Evolutionary conservation across 2,797 vertebrate genomes (phyloP).

Genomic region (Chiloscyllium punctatum): DNA sequence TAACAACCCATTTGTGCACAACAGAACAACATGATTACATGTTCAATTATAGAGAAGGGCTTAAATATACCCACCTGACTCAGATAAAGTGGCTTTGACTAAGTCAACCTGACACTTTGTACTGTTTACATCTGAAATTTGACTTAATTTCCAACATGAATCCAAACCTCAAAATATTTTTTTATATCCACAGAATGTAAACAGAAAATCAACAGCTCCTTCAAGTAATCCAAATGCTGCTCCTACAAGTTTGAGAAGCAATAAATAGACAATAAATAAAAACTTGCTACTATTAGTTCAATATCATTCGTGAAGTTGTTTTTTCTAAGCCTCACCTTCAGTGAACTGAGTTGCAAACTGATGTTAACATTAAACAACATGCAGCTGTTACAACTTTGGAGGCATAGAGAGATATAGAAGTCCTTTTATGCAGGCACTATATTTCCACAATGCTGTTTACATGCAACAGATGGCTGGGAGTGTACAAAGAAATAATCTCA

Average conservation of each 20-base stretch:
- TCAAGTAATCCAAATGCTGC: background rate
- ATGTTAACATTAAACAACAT: background rate
- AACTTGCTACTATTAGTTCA: background rate
- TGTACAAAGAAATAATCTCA: background rate
- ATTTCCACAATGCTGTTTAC: background rate
- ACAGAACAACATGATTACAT: background rate
- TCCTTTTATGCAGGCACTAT: background rate
- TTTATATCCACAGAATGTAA: background rate
- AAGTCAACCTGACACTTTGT: background rate
- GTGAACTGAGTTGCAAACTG: background rate
- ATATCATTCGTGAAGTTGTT: background rate
- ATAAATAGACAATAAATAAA: background rate
- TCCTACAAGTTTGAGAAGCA: background rate
- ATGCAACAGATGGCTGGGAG: background rate
- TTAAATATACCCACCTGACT: background rate
- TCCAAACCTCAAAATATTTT: background rate
- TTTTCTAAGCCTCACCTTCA: background rate
- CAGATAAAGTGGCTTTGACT: background rate
- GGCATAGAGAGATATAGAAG: background rate
- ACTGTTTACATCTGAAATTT: background rate
- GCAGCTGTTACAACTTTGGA: background rate
- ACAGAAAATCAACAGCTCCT: background rate
- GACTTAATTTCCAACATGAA: background rate
- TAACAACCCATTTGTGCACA: background rate
- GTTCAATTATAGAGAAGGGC: background rate